Evolutionary conservation across 37 sponge, comb jelly and placozoan genomes (phyloP).

Genomic region (Oopsacas minuta): DNA sequence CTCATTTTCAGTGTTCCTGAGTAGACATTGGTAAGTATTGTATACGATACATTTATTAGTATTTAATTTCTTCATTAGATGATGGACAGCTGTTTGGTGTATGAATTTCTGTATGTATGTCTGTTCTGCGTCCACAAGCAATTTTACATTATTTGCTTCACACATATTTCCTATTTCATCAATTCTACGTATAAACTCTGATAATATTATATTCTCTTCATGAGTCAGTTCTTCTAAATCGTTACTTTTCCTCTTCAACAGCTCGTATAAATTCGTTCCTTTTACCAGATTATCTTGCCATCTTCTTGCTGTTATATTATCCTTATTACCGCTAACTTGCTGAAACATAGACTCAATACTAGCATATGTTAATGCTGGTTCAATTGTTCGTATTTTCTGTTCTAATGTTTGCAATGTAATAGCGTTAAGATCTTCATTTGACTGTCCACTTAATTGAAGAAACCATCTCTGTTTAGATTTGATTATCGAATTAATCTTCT

Average conservation of each 20-base stretch:
- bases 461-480: background rate
- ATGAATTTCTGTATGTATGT: slow-evolving; percentile 76
- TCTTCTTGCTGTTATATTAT: background rate
- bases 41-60: slow-evolving; percentile 31
- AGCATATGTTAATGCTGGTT: background rate
- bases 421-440: background rate
- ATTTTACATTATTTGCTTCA: slow-evolving; percentile 20
- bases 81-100: slow-evolving; percentile 46
- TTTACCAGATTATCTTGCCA: background rate
- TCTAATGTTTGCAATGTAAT: background rate
- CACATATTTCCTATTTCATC: background rate
- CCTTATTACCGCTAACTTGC: background rate
- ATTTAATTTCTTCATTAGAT: slow-evolving; percentile 58
- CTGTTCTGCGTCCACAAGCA: slow-evolving; percentile 93
- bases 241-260: background rate
- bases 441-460: background rate
- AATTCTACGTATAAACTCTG: background rate
- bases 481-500: background rate
- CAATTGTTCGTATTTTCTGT: background rate
- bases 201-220: background rate
- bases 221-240: background rate
- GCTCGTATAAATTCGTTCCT: background rate
- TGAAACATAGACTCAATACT: background rate
- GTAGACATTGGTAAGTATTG: slow-evolving; percentile 80
- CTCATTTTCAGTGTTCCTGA: slow-evolving; percentile 46